A percentile compares a stretch with the other conserved stretches of the same genome.
These are phyloP conservation scores for Pseudomyrmex cubaensis DNA, from an alignment of 1,140 invertebrate genomes.

Conservation along the genomic window DNA sequence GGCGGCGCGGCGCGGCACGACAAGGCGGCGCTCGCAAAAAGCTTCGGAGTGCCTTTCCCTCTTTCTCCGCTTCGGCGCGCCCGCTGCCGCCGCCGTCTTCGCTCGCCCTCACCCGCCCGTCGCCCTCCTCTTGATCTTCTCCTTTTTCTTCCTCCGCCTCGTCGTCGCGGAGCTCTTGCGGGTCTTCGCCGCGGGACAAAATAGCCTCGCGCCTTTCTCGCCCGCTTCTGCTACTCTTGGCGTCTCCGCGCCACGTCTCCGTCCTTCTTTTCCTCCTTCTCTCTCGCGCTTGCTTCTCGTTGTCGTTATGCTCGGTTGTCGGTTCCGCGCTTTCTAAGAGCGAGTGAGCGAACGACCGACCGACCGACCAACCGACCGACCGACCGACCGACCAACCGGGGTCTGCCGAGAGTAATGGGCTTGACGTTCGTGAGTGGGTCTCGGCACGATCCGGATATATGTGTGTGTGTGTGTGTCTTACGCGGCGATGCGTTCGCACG, in stretches of 20 bases:
- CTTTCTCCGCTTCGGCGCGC: constrained; percentile 31
- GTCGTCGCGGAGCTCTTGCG: constrained; percentile 50
- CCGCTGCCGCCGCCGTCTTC: constrained; percentile 44
- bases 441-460: constrained; percentile 58
- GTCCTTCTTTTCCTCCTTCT: constrained; percentile 47
- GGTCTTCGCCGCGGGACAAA: constrained; percentile 74
- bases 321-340: constrained; percentile 48
- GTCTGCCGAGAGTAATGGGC: constrained; percentile 70
- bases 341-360: constrained; percentile 25
- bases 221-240: constrained; percentile 40
- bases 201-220: constrained; percentile 76
- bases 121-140: constrained; percentile 15
- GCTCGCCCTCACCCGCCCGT: neutral
- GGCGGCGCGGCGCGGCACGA: constrained; percentile 53
- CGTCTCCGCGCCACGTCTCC: constrained; percentile 60
- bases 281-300: neutral
- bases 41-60: constrained; percentile 41
- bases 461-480: constrained; percentile 32
- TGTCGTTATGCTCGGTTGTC: constrained; percentile 22
- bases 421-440: constrained; percentile 62
- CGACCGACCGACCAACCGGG: constrained; percentile 58
- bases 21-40: constrained; percentile 45
- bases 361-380: neutral
- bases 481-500: constrained; percentile 36
- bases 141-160: constrained; percentile 43